phyloP scores from a whole-genome alignment of 2,888 invertebrate genomes.

The Sericinus montela region DNA sequence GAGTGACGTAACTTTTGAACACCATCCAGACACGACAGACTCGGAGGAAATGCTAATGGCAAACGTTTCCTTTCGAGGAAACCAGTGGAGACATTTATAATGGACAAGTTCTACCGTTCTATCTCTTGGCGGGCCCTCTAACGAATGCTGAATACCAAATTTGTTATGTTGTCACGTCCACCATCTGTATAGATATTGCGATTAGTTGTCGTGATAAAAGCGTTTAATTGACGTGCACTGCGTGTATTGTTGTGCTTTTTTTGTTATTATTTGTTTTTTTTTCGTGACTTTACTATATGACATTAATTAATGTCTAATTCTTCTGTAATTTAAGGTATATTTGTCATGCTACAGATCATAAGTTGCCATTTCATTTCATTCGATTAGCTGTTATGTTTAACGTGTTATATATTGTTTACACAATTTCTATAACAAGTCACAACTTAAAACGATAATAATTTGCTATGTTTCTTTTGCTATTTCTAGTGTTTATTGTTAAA shows the following conservation, averaged over 20 bases:
- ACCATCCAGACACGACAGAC: constrained; percentile 35
- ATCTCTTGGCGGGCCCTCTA: constrained; percentile 22
- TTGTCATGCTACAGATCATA: too few species aligned
- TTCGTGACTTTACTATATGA: too few species aligned
- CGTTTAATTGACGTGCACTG: background rate
- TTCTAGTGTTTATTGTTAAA: too few species aligned
- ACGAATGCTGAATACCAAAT: constrained; percentile 14
- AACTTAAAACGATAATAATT: too few species aligned
- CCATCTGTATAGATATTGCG: background rate
- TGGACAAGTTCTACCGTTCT: constrained; percentile 23
- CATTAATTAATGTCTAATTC: too few species aligned
- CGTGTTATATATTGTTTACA: too few species aligned
- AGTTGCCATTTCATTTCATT: too few species aligned
- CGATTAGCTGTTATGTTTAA: too few species aligned
- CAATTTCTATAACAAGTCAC: too few species aligned
- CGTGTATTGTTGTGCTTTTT: background rate
- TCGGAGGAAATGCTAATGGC: constrained; percentile 49
- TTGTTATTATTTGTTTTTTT: background rate
- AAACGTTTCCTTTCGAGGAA: constrained; percentile 47
- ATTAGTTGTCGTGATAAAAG: background rate
- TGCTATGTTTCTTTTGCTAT: too few species aligned
- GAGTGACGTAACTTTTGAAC: constrained; percentile 36
- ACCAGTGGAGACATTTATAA: constrained; percentile 21
- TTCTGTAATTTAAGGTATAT: too few species aligned
- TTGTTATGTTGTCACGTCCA: constrained; percentile 7